Evolutionary conservation across 2,797 vertebrate species (phyloP), one percentile per base, ranked within the genome.

Genomic region (Catostomus latipinnis): DNA sequence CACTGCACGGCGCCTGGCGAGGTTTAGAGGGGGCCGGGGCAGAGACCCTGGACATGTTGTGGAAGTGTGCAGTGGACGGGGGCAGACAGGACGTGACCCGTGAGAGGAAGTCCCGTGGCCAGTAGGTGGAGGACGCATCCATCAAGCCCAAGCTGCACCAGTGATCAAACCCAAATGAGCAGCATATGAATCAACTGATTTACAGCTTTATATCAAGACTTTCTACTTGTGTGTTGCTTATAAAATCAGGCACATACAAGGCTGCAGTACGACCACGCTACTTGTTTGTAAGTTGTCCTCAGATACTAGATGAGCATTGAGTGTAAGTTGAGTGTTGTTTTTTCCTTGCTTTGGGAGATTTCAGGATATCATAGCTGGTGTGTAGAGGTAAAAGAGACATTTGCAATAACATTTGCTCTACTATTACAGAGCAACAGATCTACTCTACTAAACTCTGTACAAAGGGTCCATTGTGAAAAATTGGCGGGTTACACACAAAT

Each of bases 41-140:
- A 53, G 61, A 85, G 90, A 91, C 89, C 90, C 90, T 88, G 91
- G 90, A 93, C 91, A 92, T 93, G 92, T 93, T 91, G 85, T 91
- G 90, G 90, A 92, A 91, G 93, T 93, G 94, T 93, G 91, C 71
- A 88, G 91, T 92, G 92, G 93, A 93, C 91, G 88, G 86, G 92
- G 92, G 89, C 93, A 95, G 92, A 94, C 92, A 92, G 90, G 91
- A 93, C 86, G 77, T 93, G 92, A 93, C 93, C 93, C 80, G 84
- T 71, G 82, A 86, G 88, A 92, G 93, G 91, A 93, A 94, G 89
- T 89, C 83, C 71, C 63, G 78, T 78, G 86, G 87, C 88, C 86
- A 81, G 91, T 92, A 88, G 91, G 91, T 89, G 89, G 79, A 92
- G 75, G 86, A 83, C 80, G 87, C 86, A 92, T 94, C 89, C 88